phyloP scores from a whole-genome alignment of 2,888 invertebrate species.

The Pasiphila rectangulata region DNA sequence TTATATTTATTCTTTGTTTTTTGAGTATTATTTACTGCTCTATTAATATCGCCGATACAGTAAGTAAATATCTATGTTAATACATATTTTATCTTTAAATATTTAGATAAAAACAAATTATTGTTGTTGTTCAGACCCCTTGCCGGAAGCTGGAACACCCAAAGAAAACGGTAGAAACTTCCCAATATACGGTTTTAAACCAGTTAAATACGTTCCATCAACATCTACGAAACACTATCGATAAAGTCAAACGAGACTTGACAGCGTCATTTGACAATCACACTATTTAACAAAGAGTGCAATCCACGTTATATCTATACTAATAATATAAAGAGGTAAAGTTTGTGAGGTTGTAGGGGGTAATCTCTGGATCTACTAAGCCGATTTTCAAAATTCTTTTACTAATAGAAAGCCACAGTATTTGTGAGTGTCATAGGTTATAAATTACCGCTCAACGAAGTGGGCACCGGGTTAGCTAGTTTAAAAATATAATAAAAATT shows the following conservation, averaged over 20 bases:
- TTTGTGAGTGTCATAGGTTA: no score
- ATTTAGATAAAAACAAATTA: slow-evolving; percentile 6
- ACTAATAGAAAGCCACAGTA: no score
- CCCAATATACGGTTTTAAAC: slow-evolving; percentile 26
- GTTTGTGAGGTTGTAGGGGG: no score
- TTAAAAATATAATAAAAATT: no score
- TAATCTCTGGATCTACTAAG: no score
- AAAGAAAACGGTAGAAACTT: slow-evolving; percentile 31
- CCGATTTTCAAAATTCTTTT: no score
- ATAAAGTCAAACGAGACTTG: slow-evolving; percentile 31
- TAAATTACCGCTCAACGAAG: no score
- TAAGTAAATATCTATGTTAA: slow-evolving; percentile 9
- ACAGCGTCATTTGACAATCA: slow-evolving; percentile 12
- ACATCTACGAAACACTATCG: slow-evolving; percentile 33
- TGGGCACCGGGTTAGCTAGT: no score
- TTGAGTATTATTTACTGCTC: slow-evolving; percentile 16
- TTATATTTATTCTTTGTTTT: slow-evolving; percentile 1
- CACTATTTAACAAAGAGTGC: no score
- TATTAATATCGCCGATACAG: slow-evolving; percentile 17
- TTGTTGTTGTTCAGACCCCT: slow-evolving; percentile 36
- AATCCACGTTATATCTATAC: no score
- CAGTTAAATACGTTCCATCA: slow-evolving; percentile 33
- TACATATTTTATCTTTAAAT: background rate
- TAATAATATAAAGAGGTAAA: no score
- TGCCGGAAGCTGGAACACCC: slow-evolving; percentile 34